Percentiles rank a stretch among this genome's conserved stretches.
Evolutionary conservation across 2,888 invertebrate genomes (phyloP).

Genomic region (Linyphia triangularis): DNA sequence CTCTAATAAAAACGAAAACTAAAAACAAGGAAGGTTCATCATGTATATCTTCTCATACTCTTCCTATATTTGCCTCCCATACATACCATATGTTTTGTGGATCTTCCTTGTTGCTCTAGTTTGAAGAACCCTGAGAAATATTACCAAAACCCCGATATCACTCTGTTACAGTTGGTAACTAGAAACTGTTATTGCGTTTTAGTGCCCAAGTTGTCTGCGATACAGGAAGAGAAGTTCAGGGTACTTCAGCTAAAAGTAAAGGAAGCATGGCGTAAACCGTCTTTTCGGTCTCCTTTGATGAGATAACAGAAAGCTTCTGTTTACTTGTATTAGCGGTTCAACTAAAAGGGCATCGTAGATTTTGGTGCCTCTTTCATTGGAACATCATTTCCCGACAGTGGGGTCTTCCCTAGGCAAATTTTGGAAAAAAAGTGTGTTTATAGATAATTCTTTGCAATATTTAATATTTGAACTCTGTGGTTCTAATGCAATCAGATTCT

Average conservation of each 20-base stretch:
- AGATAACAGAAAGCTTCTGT: constrained; percentile 66
- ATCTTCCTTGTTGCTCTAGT: neutral
- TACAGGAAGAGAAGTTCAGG: constrained; percentile 23
- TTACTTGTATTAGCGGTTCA: constrained; percentile 3
- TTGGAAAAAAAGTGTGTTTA: no score
- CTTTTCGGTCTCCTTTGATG: constrained; percentile 62
- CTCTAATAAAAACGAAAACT: no score
- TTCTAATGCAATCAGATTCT: no score
- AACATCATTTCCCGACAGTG: neutral
- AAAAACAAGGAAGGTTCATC: no score
- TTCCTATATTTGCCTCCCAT: neutral
- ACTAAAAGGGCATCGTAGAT: neutral
- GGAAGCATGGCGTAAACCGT: neutral
- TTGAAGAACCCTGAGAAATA: constrained; percentile 37
- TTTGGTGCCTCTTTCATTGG: neutral
- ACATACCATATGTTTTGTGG: neutral
- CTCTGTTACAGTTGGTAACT: constrained; percentile 49
- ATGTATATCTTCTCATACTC: neutral
- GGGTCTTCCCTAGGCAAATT: no score
- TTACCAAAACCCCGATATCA: neutral
- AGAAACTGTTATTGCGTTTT: constrained; percentile 63
- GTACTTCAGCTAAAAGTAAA: neutral
- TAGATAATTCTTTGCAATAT: no score
- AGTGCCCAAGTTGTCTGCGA: constrained; percentile 6
- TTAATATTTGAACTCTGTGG: no score